Conservation (phyloP, 2,888 invertebrate species). For the Hedychridium roseum region DNA sequence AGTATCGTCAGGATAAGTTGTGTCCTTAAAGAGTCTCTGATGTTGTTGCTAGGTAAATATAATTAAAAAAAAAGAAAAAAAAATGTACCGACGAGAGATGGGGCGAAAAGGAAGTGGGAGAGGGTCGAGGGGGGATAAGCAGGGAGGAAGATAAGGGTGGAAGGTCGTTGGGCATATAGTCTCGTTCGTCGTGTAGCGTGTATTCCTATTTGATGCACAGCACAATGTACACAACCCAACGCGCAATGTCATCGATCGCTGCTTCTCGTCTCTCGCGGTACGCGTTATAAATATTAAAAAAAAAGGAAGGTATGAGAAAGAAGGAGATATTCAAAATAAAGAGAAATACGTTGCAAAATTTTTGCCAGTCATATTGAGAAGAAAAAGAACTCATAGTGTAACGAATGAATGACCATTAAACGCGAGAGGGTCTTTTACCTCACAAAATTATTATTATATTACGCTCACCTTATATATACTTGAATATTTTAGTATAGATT, state of each 20-base stretch:
- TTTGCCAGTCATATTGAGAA: constrained; percentile 49
- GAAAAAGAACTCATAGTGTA: constrained; percentile 45
- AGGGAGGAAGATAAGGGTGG: too few species aligned
- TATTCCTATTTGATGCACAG: constrained; percentile 52
- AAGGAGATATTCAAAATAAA: constrained; percentile 33
- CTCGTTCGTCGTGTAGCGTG: constrained; percentile 40
- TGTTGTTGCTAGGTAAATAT: constrained; percentile 64
- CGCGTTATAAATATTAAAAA: constrained; percentile 43
- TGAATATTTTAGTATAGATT: constrained; percentile 65
- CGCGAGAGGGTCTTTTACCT: constrained; percentile 59
- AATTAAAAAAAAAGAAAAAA: constrained; percentile 14
- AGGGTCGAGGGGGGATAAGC: too few species aligned
- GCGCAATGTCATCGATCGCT: constrained; percentile 34
- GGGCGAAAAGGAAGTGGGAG: too few species aligned
- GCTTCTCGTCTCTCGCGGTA: constrained; percentile 49
- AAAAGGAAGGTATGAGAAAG: constrained; percentile 21
- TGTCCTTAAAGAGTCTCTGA: constrained; percentile 72
- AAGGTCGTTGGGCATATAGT: too few species aligned
- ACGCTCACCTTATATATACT: constrained; percentile 62
- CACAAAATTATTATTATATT: constrained; percentile 61
- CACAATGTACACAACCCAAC: constrained; percentile 37
- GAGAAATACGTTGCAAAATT: constrained; percentile 44
- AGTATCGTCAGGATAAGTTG: constrained; percentile 76
- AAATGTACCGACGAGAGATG: too few species aligned
- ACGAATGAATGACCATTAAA: constrained; percentile 54